phyloP scores from a whole-genome alignment of 2,113 vertebrate species.

The Suncus etruscus region DNA sequence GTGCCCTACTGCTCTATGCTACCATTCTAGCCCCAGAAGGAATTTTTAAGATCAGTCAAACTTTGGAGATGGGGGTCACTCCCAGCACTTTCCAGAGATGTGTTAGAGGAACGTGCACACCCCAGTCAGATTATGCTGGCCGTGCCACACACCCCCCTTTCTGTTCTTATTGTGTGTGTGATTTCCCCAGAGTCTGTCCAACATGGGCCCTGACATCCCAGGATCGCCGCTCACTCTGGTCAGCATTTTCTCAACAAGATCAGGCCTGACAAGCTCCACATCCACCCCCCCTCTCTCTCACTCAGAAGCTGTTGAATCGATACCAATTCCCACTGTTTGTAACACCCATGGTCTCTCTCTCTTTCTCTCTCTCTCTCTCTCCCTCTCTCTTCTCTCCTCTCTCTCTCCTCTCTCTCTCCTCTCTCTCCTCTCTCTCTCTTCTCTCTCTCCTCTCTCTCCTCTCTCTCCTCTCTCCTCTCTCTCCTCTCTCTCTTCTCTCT shows the following conservation, averaged over 20 bases:
- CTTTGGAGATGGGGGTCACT: too few species aligned
- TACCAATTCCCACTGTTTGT: slow-evolving; percentile 63
- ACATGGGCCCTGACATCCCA: slow-evolving; percentile 56
- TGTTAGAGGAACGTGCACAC: slow-evolving; percentile 7
- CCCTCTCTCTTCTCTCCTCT: too few species aligned
- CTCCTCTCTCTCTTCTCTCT: slow-evolving; percentile 30
- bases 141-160: slow-evolving; percentile 73
- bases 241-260: slow-evolving; percentile 80
- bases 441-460: too few species aligned
- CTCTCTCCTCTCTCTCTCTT: too few species aligned
- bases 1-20: too few species aligned
- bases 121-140: slow-evolving; percentile 18
- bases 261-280: slow-evolving; percentile 62
- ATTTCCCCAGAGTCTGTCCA: slow-evolving; percentile 10
- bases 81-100: too few species aligned
- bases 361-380: too few species aligned
- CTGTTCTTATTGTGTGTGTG: slow-evolving; percentile 18
- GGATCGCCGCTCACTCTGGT: slow-evolving; percentile 69
- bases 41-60: too few species aligned
- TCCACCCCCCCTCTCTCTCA: slow-evolving; percentile 23
- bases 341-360: too few species aligned
- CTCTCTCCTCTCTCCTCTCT: slow-evolving; percentile 33
- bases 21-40: too few species aligned
- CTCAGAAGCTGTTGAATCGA: slow-evolving; percentile 53
- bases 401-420: too few species aligned